These are phyloP conservation scores for Holothuria scabra DNA, from an alignment of 53 echinoderm and acorn worm genomes.

Conservation along the genomic window DNA sequence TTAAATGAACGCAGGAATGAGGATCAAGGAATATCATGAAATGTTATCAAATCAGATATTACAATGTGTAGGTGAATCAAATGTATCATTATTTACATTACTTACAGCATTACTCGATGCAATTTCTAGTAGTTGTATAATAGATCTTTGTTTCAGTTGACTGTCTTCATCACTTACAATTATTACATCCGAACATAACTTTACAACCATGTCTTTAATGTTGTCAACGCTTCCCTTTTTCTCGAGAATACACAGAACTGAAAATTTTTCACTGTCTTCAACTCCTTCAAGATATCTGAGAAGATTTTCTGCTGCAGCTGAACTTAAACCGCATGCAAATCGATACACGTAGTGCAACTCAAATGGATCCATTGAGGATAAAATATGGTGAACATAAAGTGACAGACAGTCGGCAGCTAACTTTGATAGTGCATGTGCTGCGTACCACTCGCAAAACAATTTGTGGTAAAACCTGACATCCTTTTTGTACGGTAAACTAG, in stretches of 20 bases:
- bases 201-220: background rate
- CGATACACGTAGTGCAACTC: slow-evolving; percentile 16
- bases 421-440: background rate
- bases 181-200: background rate
- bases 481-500: too few species aligned
- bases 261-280: slow-evolving; percentile 6
- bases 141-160: slow-evolving; percentile 11
- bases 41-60: too few species aligned
- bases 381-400: background rate
- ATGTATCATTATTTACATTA: too few species aligned
- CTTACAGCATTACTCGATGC: slow-evolving; percentile 9
- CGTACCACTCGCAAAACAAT: slow-evolving; percentile 24
- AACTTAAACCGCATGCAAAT: background rate
- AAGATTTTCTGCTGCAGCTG: background rate
- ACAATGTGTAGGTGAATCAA: too few species aligned
- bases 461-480: slow-evolving; percentile 9
- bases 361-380: background rate
- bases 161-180: slow-evolving; percentile 1
- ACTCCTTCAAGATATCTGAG: background rate
- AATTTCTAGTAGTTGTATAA: background rate
- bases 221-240: slow-evolving; percentile 12
- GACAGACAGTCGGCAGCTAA: background rate
- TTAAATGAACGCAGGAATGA: too few species aligned
- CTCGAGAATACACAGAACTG: slow-evolving; percentile 8
- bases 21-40: too few species aligned